Evolutionary conservation across 2,888 invertebrate species (phyloP).

Genomic region (Odiellus spinosus): DNA sequence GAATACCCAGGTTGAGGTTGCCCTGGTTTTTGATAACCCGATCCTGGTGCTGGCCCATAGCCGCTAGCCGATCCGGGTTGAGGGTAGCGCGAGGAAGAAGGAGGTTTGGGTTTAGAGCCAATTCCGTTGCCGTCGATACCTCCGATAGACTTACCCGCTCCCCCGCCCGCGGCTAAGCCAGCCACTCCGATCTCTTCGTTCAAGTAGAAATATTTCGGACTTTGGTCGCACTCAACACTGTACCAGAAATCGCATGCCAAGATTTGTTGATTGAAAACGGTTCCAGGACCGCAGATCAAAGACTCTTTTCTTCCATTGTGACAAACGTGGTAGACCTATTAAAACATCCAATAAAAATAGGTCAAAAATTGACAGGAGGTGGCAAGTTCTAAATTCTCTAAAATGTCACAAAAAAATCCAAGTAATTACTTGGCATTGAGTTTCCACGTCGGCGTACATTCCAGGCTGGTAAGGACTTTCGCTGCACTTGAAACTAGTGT

Average conservation of each 20-base stretch:
- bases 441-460: constrained; percentile 79
- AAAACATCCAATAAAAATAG: too few relatives aligned
- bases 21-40: background rate
- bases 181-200: constrained; percentile 7
- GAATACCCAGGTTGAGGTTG: too few relatives aligned
- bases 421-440: constrained; percentile 27
- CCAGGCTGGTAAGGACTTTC: constrained; percentile 60
- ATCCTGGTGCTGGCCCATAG: background rate
- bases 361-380: too few relatives aligned
- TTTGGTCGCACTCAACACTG: constrained; percentile 41
- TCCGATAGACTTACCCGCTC: background rate
- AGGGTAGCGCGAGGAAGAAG: background rate
- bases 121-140: too few relatives aligned
- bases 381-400: too few relatives aligned
- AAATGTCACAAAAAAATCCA: too few relatives aligned
- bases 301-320: constrained; percentile 30
- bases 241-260: constrained; percentile 25
- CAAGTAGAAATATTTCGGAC: constrained; percentile 44
- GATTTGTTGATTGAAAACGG: constrained; percentile 24
- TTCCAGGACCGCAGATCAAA: constrained; percentile 25
- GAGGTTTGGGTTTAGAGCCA: background rate
- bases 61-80: background rate
- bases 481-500: constrained; percentile 60
- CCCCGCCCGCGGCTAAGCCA: background rate
- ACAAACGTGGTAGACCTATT: constrained; percentile 25